phyloP scores from a whole-genome alignment of 2,888 invertebrate species.

The Meiosimyza platycephala region DNA sequence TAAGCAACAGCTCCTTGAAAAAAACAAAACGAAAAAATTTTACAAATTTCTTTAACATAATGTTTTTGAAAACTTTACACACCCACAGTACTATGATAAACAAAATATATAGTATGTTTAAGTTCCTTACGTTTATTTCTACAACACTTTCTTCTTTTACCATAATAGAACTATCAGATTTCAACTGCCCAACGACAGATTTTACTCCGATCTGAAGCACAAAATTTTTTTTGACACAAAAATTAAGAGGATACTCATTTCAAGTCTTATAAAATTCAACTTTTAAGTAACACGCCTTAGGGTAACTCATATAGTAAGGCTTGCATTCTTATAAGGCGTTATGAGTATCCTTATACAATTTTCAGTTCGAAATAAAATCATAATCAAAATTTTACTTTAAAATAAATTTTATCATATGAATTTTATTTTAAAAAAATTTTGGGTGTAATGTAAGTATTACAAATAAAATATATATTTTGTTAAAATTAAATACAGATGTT shows the following conservation, averaged over 20 bases:
- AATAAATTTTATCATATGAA: constrained; percentile 66
- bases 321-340: neutral
- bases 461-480: constrained; percentile 38
- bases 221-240: neutral
- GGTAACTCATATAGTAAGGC: neutral
- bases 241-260: constrained; percentile 12
- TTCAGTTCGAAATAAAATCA: constrained; percentile 62
- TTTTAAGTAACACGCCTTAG: neutral
- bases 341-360: constrained; percentile 1
- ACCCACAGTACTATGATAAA: no score
- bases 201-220: constrained; percentile 23
- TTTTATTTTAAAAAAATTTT: constrained; percentile 66
- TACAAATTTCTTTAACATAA: no score
- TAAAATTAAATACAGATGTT: constrained; percentile 17
- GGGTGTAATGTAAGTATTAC: constrained; percentile 65
- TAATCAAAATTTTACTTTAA: constrained; percentile 65
- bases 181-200: constrained; percentile 32
- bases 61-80: no score
- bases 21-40: no score
- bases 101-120: no score
- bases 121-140: no score
- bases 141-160: no score
- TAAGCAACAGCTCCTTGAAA: no score
- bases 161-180: no score
- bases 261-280: constrained; percentile 10